A percentile compares a stretch with the other conserved stretches of the same genome.
phyloP scores from a whole-genome alignment of 1,140 invertebrate species.

The Zaprionus inermis region DNA sequence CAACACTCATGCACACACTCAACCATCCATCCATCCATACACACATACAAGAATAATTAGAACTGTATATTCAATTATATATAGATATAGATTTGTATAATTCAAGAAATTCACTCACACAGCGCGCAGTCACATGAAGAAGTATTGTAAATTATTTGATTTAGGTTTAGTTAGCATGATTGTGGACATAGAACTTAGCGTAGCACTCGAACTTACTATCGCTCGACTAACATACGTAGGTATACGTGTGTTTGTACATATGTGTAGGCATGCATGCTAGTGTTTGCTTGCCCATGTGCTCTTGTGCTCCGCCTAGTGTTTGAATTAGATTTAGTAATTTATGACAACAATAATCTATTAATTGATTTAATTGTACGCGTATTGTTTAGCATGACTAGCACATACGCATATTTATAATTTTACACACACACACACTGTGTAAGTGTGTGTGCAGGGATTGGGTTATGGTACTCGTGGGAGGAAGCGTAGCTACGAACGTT shows the following conservation, averaged over 20 bases:
- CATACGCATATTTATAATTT: constrained; percentile 12
- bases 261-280: not conserved
- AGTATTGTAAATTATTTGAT: constrained; percentile 81
- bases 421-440: not conserved
- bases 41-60: not conserved
- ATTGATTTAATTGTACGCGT: constrained; percentile 65
- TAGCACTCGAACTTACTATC: constrained; percentile 52
- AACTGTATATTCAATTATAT: constrained; percentile 35
- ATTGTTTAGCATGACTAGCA: constrained; percentile 45
- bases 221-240: constrained; percentile 7
- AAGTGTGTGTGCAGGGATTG: not conserved
- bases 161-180: constrained; percentile 64
- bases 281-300: constrained; percentile 23
- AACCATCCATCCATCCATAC: constrained; percentile 21
- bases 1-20: constrained; percentile 9
- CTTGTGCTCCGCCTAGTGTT: constrained; percentile 53
- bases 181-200: constrained; percentile 52
- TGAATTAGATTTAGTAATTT: constrained; percentile 78
- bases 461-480: constrained; percentile 16
- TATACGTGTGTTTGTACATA: not conserved
- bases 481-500: constrained; percentile 46
- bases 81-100: constrained; percentile 39
- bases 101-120: constrained; percentile 65
- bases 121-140: constrained; percentile 65
- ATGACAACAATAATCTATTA: constrained; percentile 77